Percentiles rank a stretch among this genome's conserved stretches.
phyloP scores from a whole-genome alignment of 2,113 vertebrate genomes.

The Lophura nycthemera region DNA sequence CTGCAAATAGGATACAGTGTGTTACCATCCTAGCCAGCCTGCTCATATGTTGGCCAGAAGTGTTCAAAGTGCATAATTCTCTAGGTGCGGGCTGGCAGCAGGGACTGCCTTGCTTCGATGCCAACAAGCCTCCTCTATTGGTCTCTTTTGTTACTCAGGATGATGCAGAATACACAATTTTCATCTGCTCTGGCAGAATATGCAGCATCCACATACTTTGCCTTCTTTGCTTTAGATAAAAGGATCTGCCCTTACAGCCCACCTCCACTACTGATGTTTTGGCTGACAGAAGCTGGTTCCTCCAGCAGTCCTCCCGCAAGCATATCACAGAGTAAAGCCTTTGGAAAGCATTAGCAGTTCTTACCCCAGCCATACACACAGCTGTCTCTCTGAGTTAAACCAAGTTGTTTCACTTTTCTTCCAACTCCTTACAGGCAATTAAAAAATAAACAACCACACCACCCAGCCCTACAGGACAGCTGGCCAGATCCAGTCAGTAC shows the following conservation, averaged over 20 bases:
- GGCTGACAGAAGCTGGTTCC: background rate
- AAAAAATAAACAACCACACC: background rate
- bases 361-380: background rate
- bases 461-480: background rate
- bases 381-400: background rate
- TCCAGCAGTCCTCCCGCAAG: background rate
- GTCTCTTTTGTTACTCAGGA: background rate
- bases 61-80: background rate
- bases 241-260: background rate
- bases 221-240: background rate
- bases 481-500: background rate
- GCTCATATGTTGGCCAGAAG: background rate
- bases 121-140: background rate
- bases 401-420: background rate
- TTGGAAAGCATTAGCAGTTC: background rate
- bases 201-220: background rate
- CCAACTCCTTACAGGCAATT: background rate
- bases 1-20: background rate
- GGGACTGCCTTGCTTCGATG: accelerated
- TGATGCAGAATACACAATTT: background rate
- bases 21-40: background rate
- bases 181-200: background rate
- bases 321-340: background rate
- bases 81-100: accelerated
- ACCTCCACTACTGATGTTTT: background rate